Base-by-base conservation (phyloP, 2,797 vertebrate species). In the Discoglossus pictus region DNA sequence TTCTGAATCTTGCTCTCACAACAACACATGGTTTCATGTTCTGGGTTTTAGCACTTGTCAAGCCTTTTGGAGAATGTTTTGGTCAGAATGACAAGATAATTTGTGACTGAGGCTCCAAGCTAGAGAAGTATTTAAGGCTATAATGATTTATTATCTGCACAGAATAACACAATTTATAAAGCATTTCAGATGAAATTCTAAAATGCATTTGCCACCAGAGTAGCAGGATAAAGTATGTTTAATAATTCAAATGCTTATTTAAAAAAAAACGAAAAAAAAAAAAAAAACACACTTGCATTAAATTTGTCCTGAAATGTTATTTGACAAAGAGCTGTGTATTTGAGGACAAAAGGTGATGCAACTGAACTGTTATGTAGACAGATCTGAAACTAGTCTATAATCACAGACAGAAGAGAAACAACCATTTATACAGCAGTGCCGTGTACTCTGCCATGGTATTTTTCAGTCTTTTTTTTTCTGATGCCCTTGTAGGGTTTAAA, bases 131-230 rank as follows among this genome's bases (percentile, higher is more conserved):
- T 91, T 90, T 89, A 90, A 91, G 88, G 84, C 89, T 89, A 87
- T 91, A 90, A 91, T 90, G 88, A 91, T 90, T 90, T 91, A 91
- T 91, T 90, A 90, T 90, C 89, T 89, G 88, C 88, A 89, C 84
- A 86, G 88, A 90, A 89, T 90, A 91, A 88, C 88, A 89, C 86
- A 90, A 89, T 90, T 87, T 91, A 89, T 88, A 87, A 87, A 89
- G 88, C 52, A 76, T 86, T 89, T 89, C 86, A 88, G 88, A 84
- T 83, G 84, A 88, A 88, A 83, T 86, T 87, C 80, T 83, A 84
- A 88, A 85, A 84, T 81, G 82, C 84, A 78, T 88, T 90, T 87
- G 84, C 87, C 89, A 88, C 88, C 84, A 60, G 76, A 61, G 84
- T 78, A 82, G 87, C 83, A 76, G 80, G 79, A 43, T 0, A 17